These are phyloP conservation scores for Sciurus carolinensis DNA, from an alignment of 2,797 vertebrate species.

Conservation along the genomic window DNA sequence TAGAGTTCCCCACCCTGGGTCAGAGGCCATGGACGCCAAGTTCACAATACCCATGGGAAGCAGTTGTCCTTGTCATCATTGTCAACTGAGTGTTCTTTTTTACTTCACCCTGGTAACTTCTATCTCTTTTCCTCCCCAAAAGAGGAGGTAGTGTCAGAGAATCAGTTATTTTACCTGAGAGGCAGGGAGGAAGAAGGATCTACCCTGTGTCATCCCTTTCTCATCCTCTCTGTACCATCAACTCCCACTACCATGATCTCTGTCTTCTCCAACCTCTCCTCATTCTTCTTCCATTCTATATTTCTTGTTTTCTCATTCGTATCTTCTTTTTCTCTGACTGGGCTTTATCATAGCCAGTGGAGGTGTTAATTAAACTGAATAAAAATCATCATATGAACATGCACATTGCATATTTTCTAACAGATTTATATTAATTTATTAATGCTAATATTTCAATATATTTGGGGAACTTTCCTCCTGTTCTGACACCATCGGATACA, in stretches of 20 bases:
- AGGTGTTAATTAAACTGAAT: background rate
- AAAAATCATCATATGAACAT: background rate
- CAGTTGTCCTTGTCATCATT: background rate
- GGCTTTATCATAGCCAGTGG: background rate
- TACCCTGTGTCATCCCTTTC: background rate
- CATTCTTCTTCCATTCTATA: background rate
- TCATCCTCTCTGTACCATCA: background rate
- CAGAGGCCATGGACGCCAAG: background rate
- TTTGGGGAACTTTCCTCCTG: background rate
- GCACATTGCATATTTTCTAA: conserved; percentile 7
- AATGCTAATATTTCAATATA: background rate
- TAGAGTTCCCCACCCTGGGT: background rate
- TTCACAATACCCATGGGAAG: background rate
- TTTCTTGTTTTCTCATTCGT: background rate
- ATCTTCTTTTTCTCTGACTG: background rate
- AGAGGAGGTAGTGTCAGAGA: background rate
- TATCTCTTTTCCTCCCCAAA: background rate
- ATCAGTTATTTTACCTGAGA: background rate
- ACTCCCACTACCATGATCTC: background rate
- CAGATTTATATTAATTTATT: conserved; percentile 35
- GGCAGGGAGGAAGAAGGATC: background rate
- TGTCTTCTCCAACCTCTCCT: background rate
- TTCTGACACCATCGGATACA: background rate
- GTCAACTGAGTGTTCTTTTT: background rate
- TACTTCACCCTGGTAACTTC: background rate